Evolutionary conservation across 64 coral and sea anemone species (phyloP), one percentile per base, ranked within the genome.

Genomic region (Montipora cactus): DNA sequence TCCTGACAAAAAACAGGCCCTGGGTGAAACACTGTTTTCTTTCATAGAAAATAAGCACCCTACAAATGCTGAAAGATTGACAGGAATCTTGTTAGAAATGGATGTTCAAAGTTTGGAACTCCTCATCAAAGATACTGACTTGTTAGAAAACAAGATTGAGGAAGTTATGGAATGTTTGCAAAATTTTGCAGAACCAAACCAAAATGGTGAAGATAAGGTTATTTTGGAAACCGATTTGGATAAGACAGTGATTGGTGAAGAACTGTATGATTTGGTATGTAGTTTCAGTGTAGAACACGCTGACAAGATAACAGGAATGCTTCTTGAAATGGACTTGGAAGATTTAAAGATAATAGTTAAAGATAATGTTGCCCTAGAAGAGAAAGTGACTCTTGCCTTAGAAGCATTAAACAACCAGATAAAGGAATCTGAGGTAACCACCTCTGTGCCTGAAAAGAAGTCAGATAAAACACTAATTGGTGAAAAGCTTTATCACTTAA

Each of bases 1-100:
- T 6, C 7, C 8, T 49, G 10, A 68, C 47, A 49, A 13, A 0
- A 85, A 85, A 18, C 59, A 69, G 45, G 81, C 62, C 45, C 13
- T 85, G 64, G 81, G 81, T 69, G 64, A 85, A 69, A 87, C 72
- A 49, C 62, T 93, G 55, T 97, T 88, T 81, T 84, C 85, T 15
- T 89, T 89, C 25, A 75, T 97, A 9, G 84, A 89, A 61, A 73
- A 71, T 18, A 68, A 47, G 51, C 57, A 94, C 58, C 92, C 95
- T 2, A 44, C 62, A 53, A 45, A 83, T 77, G 95, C 92, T 75
- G 89, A 82, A 47, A 91, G 84, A 92, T 67, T 97, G 61, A 97
- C 95, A 19, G 95, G 95, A 88, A 97, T 92, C 70, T 92, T 97
- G 52, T 73, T 94, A 19, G 95, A 97, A 52, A 82, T 97, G 84